A percentile compares a stretch with the other conserved stretches of the same genome.
Conservation (phyloP, 2,797 vertebrate species). For the Ctenochaetus hawaiiensis region DNA sequence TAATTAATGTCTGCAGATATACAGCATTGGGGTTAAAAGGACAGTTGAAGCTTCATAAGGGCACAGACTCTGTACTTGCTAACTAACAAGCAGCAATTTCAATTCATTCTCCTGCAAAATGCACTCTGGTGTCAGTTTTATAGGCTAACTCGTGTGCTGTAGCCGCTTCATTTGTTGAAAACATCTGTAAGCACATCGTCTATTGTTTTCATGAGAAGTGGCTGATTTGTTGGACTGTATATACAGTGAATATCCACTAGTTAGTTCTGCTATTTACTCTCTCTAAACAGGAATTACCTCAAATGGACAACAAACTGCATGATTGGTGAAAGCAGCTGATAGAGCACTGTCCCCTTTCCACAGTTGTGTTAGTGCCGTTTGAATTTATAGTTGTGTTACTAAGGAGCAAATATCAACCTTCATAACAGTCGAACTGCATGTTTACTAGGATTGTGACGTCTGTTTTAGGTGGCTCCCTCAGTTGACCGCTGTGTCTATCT, state of each 20-base stretch:
- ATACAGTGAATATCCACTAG: constrained; percentile 20
- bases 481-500: not conserved
- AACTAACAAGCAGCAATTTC: not conserved
- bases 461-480: not conserved
- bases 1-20: not conserved
- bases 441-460: constrained; percentile 11
- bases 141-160: not conserved
- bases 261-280: constrained; percentile 40
- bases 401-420: constrained; percentile 59
- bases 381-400: constrained; percentile 59
- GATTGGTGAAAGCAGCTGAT: constrained; percentile 38
- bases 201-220: constrained; percentile 40
- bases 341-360: constrained; percentile 40
- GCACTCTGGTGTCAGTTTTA: constrained; percentile 4
- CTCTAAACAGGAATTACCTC: constrained; percentile 52
- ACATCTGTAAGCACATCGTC: not conserved
- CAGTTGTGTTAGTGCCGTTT: constrained; percentile 42
- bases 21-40: not conserved
- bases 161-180: constrained; percentile 16
- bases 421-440: constrained; percentile 19
- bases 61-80: no score
- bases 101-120: not conserved
- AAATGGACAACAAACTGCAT: constrained; percentile 55
- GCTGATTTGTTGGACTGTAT: constrained; percentile 31
- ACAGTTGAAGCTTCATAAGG: not conserved